phyloP scores from a whole-genome alignment of 1,140 invertebrate species.

The Calephelis nemesis region DNA sequence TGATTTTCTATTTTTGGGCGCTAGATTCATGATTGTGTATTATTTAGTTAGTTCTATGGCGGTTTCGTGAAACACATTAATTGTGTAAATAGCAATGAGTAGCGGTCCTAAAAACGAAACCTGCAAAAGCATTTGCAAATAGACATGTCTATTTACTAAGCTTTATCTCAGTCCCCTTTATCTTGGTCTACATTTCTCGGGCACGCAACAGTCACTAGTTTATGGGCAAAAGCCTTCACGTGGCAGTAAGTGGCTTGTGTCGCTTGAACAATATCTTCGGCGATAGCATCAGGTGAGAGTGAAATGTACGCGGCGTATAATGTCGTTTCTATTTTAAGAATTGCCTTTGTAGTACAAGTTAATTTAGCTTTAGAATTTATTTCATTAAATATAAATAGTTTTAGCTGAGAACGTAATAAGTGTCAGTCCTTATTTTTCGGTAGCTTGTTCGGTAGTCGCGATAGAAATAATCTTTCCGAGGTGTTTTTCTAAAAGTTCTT shows the following conservation, averaged over 20 bases:
- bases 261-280: constrained; percentile 31
- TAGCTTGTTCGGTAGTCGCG: too few relatives aligned
- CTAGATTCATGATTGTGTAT: too few relatives aligned
- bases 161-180: constrained; percentile 27
- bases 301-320: constrained; percentile 23
- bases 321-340: constrained; percentile 7
- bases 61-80: too few relatives aligned
- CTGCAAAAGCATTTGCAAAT: background rate
- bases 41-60: too few relatives aligned
- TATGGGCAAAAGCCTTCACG: constrained; percentile 37
- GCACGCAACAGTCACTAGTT: constrained; percentile 39
- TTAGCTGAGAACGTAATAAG: too few relatives aligned
- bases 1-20: too few relatives aligned
- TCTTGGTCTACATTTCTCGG: constrained; percentile 22
- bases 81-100: background rate
- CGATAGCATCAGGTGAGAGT: constrained; percentile 36
- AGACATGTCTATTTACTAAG: constrained; percentile 2
- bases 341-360: constrained; percentile 7
- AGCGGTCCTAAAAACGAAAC: background rate
- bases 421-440: too few relatives aligned
- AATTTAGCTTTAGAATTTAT: background rate
- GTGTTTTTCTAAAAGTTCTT: too few relatives aligned
- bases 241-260: constrained; percentile 34
- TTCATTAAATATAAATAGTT: too few relatives aligned
- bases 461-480: too few relatives aligned